Percentiles rank a stretch among this genome's conserved stretches.
Evolutionary conservation across 1,140 invertebrate species (phyloP).

Genomic region (Stegodyphus dumicola): DNA sequence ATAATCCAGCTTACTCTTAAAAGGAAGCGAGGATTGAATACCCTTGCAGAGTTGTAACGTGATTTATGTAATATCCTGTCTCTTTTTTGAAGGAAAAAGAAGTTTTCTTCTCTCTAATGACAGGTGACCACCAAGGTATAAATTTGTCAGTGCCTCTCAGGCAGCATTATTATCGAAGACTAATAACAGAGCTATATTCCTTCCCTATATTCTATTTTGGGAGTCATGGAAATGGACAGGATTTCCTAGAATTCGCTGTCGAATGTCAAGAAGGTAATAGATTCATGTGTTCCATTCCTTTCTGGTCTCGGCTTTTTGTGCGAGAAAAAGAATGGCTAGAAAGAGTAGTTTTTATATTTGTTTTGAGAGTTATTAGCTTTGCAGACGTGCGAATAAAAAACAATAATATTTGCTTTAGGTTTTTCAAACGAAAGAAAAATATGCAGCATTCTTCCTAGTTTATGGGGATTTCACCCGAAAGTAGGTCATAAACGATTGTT

Average conservation of each 20-base stretch:
- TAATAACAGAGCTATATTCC: constrained; percentile 7
- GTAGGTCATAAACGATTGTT: too few relatives aligned
- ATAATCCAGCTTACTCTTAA: not conserved
- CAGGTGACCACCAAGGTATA: constrained; percentile 15
- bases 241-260: not conserved
- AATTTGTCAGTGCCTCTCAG: constrained; percentile 43
- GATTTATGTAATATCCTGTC: constrained; percentile 9
- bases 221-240: constrained; percentile 5
- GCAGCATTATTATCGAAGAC: constrained; percentile 38
- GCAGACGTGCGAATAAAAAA: too few relatives aligned
- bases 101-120: constrained; percentile 22
- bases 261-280: constrained; percentile 15
- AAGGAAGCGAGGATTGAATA: not conserved
- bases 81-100: not conserved
- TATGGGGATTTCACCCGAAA: too few relatives aligned
- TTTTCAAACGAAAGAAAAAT: too few relatives aligned
- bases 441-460: too few relatives aligned
- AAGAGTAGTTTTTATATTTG: not conserved
- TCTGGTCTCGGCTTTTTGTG: too few relatives aligned
- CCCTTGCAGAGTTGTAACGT: not conserved
- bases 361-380: not conserved
- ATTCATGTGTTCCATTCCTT: not conserved
- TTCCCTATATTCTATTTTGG: constrained; percentile 25
- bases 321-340: too few relatives aligned
- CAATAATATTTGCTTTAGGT: too few relatives aligned